These are phyloP conservation scores for Drosophila micromelanica DNA, from an alignment of 1,140 invertebrate species.

Conservation along the genomic window DNA sequence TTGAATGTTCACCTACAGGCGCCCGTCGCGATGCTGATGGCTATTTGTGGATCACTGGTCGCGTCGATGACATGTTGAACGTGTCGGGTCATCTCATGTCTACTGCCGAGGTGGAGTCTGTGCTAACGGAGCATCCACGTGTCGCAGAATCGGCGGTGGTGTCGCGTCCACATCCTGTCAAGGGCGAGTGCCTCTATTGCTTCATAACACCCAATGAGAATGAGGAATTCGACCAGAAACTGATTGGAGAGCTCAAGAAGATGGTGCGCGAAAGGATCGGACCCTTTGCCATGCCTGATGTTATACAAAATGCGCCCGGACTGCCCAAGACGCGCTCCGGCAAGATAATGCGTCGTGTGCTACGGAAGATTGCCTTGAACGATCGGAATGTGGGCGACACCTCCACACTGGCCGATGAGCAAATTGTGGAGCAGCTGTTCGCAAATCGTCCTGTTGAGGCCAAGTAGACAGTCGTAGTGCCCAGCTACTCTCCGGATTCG, in stretches of 20 bases:
- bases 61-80: slow-evolving; percentile 99
- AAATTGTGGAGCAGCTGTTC: slow-evolving; percentile 92
- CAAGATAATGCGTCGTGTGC: slow-evolving; percentile 98
- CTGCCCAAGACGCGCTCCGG: slow-evolving; percentile 99
- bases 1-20: slow-evolving; percentile 85
- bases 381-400: slow-evolving; percentile 96
- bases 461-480: slow-evolving; percentile 62
- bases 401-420: slow-evolving; percentile 95
- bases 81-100: slow-evolving; percentile 98
- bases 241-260: slow-evolving; percentile 91
- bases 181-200: slow-evolving; percentile 98
- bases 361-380: slow-evolving; percentile 96
- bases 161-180: slow-evolving; percentile 95
- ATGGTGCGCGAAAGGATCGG: slow-evolving; percentile 96
- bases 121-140: slow-evolving; percentile 92
- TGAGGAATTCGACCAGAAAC: slow-evolving; percentile 88
- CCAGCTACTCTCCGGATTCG: slow-evolving; percentile 23
- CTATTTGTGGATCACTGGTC: slow-evolving; percentile 98
- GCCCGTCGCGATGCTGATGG: slow-evolving; percentile 96
- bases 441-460: slow-evolving; percentile 87
- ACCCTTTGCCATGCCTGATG: slow-evolving; percentile 97
- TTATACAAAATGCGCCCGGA: slow-evolving; percentile 95
- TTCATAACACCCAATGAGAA: slow-evolving; percentile 96
- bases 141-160: slow-evolving; percentile 98
- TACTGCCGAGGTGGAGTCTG: slow-evolving; percentile 97